phyloP scores from a whole-genome alignment of 2,113 vertebrate genomes.

The Microtus oregoni region DNA sequence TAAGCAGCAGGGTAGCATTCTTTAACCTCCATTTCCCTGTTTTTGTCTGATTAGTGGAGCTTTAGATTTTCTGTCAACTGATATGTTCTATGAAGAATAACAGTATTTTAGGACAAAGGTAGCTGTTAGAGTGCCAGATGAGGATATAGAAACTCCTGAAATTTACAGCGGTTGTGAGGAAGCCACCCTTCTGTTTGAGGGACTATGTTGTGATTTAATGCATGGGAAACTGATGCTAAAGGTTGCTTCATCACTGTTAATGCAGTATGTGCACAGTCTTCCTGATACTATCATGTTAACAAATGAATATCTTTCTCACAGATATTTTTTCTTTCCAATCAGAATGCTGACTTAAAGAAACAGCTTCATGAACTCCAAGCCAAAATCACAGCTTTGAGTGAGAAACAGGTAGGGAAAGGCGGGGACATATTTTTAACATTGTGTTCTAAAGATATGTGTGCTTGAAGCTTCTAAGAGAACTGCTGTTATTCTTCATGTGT shows the following conservation, averaged over 20 bases:
- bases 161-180: slow-evolving; percentile 49
- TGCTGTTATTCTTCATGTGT: slow-evolving; percentile 82
- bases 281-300: slow-evolving; percentile 87
- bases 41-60: slow-evolving; percentile 67
- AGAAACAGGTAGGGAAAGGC: slow-evolving; percentile 95
- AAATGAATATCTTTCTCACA: slow-evolving; percentile 89
- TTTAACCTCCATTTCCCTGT: slow-evolving; percentile 53
- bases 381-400: slow-evolving; percentile 99
- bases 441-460: slow-evolving; percentile 83
- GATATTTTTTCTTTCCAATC: slow-evolving; percentile 89
- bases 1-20: background rate
- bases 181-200: background rate
- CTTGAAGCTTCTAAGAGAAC: slow-evolving; percentile 81
- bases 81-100: slow-evolving; percentile 61
- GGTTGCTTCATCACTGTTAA: slow-evolving; percentile 79
- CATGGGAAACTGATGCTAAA: slow-evolving; percentile 76
- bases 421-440: slow-evolving; percentile 84
- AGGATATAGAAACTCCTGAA: slow-evolving; percentile 49
- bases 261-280: slow-evolving; percentile 72
- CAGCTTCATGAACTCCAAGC: slow-evolving; percentile 99
- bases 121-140: background rate
- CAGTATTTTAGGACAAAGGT: slow-evolving; percentile 59
- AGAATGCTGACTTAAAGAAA: slow-evolving; percentile 99
- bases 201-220: slow-evolving; percentile 12
- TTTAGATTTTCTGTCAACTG: slow-evolving; percentile 66